Conservation (phyloP, 2,113 vertebrate genomes). For the Oncorhynchus tshawytscha region DNA sequence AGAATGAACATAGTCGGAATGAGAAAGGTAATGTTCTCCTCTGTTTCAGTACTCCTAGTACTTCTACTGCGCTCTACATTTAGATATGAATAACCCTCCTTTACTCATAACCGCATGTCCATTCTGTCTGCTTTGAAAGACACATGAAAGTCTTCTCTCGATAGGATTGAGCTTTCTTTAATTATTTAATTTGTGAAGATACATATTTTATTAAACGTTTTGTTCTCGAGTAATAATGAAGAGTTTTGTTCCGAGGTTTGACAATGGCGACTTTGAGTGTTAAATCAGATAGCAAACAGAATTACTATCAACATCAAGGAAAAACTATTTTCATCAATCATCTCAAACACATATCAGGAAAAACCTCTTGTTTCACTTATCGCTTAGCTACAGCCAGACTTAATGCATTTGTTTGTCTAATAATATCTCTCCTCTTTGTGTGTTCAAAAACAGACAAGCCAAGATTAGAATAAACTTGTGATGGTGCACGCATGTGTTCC, state of each 20-base stretch:
- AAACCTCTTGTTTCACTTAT: too few species aligned
- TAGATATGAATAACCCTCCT: too few species aligned
- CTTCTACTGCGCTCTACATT: too few species aligned
- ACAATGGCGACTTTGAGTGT: not conserved
- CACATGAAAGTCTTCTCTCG: too few species aligned
- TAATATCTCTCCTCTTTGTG: slow-evolving; percentile 26
- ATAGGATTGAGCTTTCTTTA: too few species aligned
- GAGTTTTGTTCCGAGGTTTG: slow-evolving; percentile 1
- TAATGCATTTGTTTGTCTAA: slow-evolving; percentile 34
- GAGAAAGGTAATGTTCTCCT: too few species aligned
- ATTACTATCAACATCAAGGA: slow-evolving; percentile 28
- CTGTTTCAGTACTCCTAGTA: too few species aligned
- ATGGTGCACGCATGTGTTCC: too few species aligned
- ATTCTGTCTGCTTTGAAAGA: too few species aligned
- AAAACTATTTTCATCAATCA: slow-evolving; percentile 43
- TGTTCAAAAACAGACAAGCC: slow-evolving; percentile 23
- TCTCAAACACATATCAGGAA: slow-evolving; percentile 23
- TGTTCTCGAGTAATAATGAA: slow-evolving; percentile 11
- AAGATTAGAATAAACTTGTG: slow-evolving; percentile 13
- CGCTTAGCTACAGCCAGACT: slow-evolving; percentile 25
- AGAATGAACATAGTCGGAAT: too few species aligned
- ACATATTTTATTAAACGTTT: slow-evolving; percentile 32
- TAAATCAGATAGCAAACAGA: slow-evolving; percentile 13
- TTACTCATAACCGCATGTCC: too few species aligned
- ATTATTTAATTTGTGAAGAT: slow-evolving; percentile 32